Evolutionary conservation across 2,888 invertebrate genomes (phyloP).

Genomic region (Acanthosepion lycidas): DNA sequence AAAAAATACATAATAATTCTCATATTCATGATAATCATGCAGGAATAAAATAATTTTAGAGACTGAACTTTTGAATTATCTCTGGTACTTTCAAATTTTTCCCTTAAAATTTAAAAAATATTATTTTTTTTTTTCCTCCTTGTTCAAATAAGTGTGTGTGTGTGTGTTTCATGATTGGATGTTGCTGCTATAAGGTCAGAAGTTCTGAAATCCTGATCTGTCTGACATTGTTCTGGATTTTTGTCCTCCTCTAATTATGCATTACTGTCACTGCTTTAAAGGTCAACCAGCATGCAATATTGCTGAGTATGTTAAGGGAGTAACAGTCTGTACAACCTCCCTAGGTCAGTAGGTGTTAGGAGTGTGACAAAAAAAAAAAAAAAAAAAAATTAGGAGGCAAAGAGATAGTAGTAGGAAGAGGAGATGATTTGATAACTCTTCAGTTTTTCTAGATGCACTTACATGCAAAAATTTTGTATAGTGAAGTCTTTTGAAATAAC

Average conservation of each 20-base stretch:
- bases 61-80: too few species aligned
- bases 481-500: background rate
- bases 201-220: slow-evolving; percentile 33
- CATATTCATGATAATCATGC: too few species aligned
- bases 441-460: slow-evolving; percentile 8
- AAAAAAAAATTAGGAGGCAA: background rate
- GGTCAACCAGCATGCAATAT: slow-evolving; percentile 41
- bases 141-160: background rate
- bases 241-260: slow-evolving; percentile 40
- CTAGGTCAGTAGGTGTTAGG: background rate
- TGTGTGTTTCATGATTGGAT: background rate
- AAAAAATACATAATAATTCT: too few species aligned
- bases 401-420: background rate
- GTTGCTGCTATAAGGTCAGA: slow-evolving; percentile 36
- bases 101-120: too few species aligned
- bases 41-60: too few species aligned
- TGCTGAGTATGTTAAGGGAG: slow-evolving; percentile 34
- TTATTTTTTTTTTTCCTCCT: background rate
- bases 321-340: background rate
- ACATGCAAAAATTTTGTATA: slow-evolving; percentile 33
- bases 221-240: slow-evolving; percentile 42
- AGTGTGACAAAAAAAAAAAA: background rate
- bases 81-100: too few species aligned
- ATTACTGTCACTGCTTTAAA: slow-evolving; percentile 43
- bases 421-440: background rate